Percentiles rank a stretch among this genome's conserved stretches.
phyloP scores from a whole-genome alignment of 2,797 vertebrate genomes.

The Fringilla coelebs region DNA sequence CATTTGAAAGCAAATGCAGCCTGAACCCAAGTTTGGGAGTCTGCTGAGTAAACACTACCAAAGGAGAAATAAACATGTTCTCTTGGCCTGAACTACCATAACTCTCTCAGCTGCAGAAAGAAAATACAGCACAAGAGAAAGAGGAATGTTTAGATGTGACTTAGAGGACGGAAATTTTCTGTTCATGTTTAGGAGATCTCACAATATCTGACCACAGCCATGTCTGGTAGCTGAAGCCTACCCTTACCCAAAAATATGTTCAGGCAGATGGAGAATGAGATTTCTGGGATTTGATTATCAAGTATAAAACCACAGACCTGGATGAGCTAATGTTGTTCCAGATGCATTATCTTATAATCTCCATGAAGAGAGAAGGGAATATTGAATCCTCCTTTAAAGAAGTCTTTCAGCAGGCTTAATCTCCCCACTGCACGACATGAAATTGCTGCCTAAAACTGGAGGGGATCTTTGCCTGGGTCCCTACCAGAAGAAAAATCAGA shows the following conservation, averaged over 20 bases:
- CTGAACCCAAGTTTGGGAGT: conserved; percentile 7
- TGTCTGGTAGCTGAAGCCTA: conserved; percentile 36
- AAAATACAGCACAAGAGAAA: conserved; percentile 57
- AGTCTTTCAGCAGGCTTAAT: conserved; percentile 35
- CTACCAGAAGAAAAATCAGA: conserved; percentile 14
- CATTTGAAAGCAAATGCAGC: conserved; percentile 29
- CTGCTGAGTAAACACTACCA: conserved; percentile 43
- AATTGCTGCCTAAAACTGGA: not conserved
- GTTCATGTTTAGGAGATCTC: conserved; percentile 60
- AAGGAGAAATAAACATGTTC: conserved; percentile 67
- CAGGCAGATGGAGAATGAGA: conserved; percentile 66
- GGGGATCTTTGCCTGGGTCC: not conserved
- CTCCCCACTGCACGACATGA: not conserved
- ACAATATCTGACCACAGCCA: conserved; percentile 57
- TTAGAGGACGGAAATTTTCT: conserved; percentile 52
- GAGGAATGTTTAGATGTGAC: conserved; percentile 55
- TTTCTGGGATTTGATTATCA: conserved; percentile 71
- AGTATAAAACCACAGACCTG: conserved; percentile 71
- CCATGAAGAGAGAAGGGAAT: conserved; percentile 61
- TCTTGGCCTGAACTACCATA: conserved; percentile 50
- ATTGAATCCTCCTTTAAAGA: conserved; percentile 53
- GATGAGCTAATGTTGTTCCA: conserved; percentile 76
- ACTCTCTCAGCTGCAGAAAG: conserved; percentile 58
- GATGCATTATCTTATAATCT: conserved; percentile 77
- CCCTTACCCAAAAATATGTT: conserved; percentile 51